phyloP scores from a whole-genome alignment of 2,113 vertebrate species.

The Daboia siamensis region DNA sequence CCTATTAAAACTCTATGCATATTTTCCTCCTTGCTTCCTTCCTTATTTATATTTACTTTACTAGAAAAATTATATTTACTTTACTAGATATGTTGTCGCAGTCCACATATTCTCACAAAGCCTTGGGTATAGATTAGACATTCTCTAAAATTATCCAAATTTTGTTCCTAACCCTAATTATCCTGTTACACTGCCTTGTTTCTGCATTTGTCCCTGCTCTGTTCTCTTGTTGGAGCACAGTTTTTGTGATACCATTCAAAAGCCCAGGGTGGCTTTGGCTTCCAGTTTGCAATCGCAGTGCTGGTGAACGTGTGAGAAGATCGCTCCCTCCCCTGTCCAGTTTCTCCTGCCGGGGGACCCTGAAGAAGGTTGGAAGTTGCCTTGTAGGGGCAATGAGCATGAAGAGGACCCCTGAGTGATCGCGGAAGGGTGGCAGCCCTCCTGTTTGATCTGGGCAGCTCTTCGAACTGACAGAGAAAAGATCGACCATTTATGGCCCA shows the following conservation, averaged over 20 bases:
- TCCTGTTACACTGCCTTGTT: background rate
- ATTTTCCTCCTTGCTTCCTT: background rate
- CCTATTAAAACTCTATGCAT: background rate
- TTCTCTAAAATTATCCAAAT: background rate
- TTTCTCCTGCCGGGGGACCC: no score
- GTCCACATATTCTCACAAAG: background rate
- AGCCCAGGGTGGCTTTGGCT: background rate
- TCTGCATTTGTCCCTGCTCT: background rate
- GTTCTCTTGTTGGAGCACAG: background rate
- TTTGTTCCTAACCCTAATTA: background rate
- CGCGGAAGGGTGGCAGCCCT: no score
- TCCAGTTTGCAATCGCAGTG: no score
- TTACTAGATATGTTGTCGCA: background rate
- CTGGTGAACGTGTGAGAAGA: no score
- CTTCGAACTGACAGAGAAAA: no score
- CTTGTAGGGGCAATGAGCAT: no score
- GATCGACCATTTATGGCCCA: no score
- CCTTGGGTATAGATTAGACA: background rate
- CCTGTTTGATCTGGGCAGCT: no score
- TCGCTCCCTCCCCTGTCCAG: no score
- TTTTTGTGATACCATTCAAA: background rate
- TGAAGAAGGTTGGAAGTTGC: no score
- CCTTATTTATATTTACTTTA: background rate
- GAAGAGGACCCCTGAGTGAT: no score
- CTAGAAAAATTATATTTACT: background rate